Base-by-base conservation (phyloP, 2,113 vertebrate species). In the Neolamprologus brichardi region DNA sequence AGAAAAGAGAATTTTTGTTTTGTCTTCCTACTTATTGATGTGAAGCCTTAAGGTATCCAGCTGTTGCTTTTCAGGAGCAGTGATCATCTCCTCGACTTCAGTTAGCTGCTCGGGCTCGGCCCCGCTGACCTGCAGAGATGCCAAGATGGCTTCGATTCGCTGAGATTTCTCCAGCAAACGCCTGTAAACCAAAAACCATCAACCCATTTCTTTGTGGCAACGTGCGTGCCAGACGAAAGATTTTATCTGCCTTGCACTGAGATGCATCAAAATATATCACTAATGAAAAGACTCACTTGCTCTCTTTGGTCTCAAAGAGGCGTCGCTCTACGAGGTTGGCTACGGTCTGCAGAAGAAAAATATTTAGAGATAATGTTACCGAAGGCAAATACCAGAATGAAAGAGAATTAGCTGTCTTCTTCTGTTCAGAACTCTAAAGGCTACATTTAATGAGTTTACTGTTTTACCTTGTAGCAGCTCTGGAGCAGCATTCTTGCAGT, bases 71-170 rank as follows among this genome's bases (percentile, higher is more conserved):
- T 99, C 98, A 0, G 98, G 96, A 8, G 96, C 97, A 0, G 98
- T 98, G 96, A 99, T 98, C 98, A 99, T 99, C 93, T 99, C 98
- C 96, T 99, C 98, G 1, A 99, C 97, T 94, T 99, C 98, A 1
- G 97, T 97, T 18, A 99, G 96, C 94, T 99, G 98, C 0, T 95
- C 92, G 0, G 94, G 93, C 92, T 98, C 98, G 0, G 98, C 98
- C 0, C 98, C 98, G 0, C 97, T 98, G 79, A 97, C 97, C 95
- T 99, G 98, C 96, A 99, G 96, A 3, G 98, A 99, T 0, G 98
- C 97, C 58, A 99, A 87, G 92, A 99, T 99, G 84, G 98, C 98
- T 52, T 99, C 98, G 1, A 99, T 98, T 28, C 98, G 94, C 96
- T 99, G 98, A 1, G 98, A 99, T 91, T 99, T 99, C 92, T 99